Evolutionary conservation across 1,140 invertebrate genomes (phyloP), one percentile per base, ranked within the genome.

Genomic region (Thaumetopoea pityocampa): DNA sequence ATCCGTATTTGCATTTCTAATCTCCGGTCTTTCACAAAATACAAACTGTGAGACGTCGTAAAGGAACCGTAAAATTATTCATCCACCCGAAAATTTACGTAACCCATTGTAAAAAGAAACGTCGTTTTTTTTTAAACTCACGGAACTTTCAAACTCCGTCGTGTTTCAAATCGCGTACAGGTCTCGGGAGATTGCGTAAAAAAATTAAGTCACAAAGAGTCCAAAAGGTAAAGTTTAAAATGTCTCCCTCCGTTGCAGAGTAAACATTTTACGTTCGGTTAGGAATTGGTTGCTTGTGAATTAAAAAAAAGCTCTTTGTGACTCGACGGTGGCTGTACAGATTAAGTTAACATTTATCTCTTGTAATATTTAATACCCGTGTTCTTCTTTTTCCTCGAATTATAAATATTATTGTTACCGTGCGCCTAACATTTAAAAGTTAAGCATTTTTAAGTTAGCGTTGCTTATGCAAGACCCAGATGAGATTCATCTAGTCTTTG

Each of bases 91-190:
- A 60, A 70, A 45, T 62, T 63, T 67, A 53, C 62, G 56, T 73
- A 80, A 80, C 72, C 74, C 76, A 83, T 80, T 80, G 79, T 80
- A 67, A 82, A 67, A n/a, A n/a, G n/a, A n/a, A 71, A 40, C 37
- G 64, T 67, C 68, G 71, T 68, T 63, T 72, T 72, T 80, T 81
- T 72, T 73, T 69, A 68, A 81, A 81, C 69, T 77, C 64, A 54
- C 50, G 58, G 45, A 78, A 76, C 55, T 80, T 72, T 67, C 45
- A 68, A 80, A 77, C 50, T 72, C 59, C 47, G 50, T 53, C 61
- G 58, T 65, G 56, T 67, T 71, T 68, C 67, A 68, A 74, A 77
- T 77, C 71, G 55, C 54, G 64, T 65, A 78, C 70, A 61, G 65
- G 66, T 72, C 79, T 72, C 76, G 11, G 15, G 74, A 59, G 76